Conservation (phyloP, 1,140 invertebrate genomes). For the Daktulosphaira vitifoliae region DNA sequence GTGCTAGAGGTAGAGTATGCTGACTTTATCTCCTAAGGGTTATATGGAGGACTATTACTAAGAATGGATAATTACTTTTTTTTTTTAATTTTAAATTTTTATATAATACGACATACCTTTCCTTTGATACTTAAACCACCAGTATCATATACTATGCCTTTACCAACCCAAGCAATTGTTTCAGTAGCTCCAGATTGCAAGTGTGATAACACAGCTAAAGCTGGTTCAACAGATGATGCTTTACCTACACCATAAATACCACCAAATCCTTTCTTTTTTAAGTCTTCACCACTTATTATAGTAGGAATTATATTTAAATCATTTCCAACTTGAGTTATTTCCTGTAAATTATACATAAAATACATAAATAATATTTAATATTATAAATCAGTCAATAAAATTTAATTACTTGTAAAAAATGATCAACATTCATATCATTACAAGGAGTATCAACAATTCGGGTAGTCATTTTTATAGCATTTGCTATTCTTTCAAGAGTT, state of each 20-base stretch:
- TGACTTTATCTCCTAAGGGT: too few relatives aligned
- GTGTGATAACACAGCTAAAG: constrained; percentile 68
- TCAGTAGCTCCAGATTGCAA: constrained; percentile 55
- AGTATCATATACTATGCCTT: constrained; percentile 89
- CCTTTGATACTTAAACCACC: constrained; percentile 84
- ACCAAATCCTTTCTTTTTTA: constrained; percentile 64
- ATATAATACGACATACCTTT: constrained; percentile 53
- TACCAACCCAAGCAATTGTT: constrained; percentile 81
- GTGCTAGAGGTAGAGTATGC: too few relatives aligned
- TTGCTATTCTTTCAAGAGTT: constrained; percentile 53
- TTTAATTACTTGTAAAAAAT: constrained; percentile 53
- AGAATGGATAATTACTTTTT: too few relatives aligned
- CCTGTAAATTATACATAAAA: constrained; percentile 46
- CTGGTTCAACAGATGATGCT: constrained; percentile 64
- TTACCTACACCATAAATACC: constrained; percentile 83
- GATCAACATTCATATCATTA: constrained; percentile 73
- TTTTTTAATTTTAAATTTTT: not conserved
- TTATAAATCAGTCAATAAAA: too few relatives aligned
- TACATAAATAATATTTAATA: too few relatives aligned
- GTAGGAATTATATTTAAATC: constrained; percentile 51
- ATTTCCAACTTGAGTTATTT: constrained; percentile 56
- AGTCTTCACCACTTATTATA: constrained; percentile 67
- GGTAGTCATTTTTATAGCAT: constrained; percentile 62
- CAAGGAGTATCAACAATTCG: constrained; percentile 75
- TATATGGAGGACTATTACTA: too few relatives aligned